phyloP scores from a whole-genome alignment of 2,113 vertebrate genomes.

The Xyliphius kryptos region DNA sequence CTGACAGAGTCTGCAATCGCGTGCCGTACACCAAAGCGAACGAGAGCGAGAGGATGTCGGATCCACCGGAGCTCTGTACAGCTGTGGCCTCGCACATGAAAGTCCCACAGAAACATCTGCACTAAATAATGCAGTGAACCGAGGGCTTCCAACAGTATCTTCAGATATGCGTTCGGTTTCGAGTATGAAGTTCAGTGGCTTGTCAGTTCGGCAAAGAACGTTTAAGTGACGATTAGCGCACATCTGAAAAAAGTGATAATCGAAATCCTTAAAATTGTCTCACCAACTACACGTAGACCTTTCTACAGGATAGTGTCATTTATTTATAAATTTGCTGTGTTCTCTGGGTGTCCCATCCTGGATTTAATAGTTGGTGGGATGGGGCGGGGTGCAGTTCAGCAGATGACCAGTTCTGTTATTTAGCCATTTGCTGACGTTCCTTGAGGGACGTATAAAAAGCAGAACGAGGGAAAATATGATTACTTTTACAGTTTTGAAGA shows the following conservation, averaged over 20 bases:
- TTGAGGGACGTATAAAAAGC: slow-evolving; percentile 35
- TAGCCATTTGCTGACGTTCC: slow-evolving; percentile 35
- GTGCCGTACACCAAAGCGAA: slow-evolving; percentile 20
- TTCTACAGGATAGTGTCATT: background rate
- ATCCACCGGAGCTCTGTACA: slow-evolving; percentile 33
- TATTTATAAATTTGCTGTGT: background rate
- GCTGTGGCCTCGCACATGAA: slow-evolving; percentile 31
- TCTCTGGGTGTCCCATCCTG: slow-evolving; percentile 2
- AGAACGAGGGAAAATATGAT: slow-evolving; percentile 33
- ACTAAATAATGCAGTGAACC: slow-evolving; percentile 24
- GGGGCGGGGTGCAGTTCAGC: slow-evolving; percentile 29
- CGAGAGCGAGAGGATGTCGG: background rate
- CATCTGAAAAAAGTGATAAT: too few relatives aligned
- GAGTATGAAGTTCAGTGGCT: too few relatives aligned
- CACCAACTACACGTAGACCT: too few relatives aligned
- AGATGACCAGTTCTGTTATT: slow-evolving; percentile 29
- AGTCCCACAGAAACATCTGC: slow-evolving; percentile 30
- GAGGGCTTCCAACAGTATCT: slow-evolving; percentile 12
- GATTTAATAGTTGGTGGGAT: slow-evolving; percentile 3
- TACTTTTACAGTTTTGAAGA: slow-evolving; percentile 51
- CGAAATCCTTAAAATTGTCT: too few relatives aligned
- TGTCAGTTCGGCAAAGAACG: too few relatives aligned
- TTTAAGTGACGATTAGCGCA: too few relatives aligned
- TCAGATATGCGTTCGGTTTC: background rate
- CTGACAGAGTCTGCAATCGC: slow-evolving; percentile 29